Conservation (phyloP, 2,113 vertebrate species). For the Struthidea cinerea region DNA sequence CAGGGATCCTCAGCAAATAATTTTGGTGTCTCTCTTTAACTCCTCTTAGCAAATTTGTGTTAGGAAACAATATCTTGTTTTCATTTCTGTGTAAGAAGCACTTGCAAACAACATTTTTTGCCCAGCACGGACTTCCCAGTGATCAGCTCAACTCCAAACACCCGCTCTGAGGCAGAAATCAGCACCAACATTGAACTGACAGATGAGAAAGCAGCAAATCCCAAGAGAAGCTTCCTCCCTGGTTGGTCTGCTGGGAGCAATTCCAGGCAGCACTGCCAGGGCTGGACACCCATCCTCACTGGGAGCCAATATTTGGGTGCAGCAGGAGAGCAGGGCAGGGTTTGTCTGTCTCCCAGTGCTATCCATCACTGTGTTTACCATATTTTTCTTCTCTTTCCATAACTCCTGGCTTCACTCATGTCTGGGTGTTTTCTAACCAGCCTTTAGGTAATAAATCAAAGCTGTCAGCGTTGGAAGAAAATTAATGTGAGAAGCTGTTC, state of each 20-base stretch:
- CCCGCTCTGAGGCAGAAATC: not conserved
- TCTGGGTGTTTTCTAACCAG: conserved; percentile 64
- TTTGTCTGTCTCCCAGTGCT: not conserved
- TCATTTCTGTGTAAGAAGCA: not conserved
- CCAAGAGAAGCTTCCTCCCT: not conserved
- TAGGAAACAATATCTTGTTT: not conserved
- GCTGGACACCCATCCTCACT: not conserved
- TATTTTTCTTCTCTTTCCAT: conserved; percentile 53
- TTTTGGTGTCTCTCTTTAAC: not conserved
- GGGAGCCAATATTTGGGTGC: not conserved
- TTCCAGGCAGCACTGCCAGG: not conserved
- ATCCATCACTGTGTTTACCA: conserved; percentile 45
- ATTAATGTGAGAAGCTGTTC: conserved; percentile 70
- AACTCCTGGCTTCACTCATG: conserved; percentile 60
- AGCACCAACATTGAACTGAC: not conserved
- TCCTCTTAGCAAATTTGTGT: not conserved
- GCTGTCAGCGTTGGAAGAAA: conserved; percentile 61
- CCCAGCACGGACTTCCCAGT: not conserved
- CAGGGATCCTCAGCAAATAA: not conserved
- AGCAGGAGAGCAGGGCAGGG: not conserved
- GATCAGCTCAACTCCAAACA: not conserved
- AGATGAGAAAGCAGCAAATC: not conserved
- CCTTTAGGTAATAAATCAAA: conserved; percentile 64
- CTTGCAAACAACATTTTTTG: not conserved
- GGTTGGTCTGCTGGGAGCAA: not conserved